Evolutionary conservation across 2,888 invertebrate species (phyloP), one percentile per base, ranked within the genome.

Genomic region (Carterocephalus palaemon): DNA sequence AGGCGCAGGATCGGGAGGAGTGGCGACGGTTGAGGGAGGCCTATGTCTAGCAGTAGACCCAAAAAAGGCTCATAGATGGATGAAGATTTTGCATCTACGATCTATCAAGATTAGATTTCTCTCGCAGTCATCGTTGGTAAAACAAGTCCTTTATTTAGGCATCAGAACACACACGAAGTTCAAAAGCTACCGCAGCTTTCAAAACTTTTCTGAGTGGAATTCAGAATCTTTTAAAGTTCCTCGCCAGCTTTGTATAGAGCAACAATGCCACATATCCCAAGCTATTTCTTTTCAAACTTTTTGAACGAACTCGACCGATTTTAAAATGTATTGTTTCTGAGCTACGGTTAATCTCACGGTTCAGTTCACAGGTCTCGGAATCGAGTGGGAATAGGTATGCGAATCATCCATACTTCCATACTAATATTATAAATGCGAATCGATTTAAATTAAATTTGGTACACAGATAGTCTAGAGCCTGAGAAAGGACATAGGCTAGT

Each of bases 131-230:
- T 8, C 2, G 8, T 12, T 6, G 23, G 29, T 43, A 7, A 29
- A 31, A 36, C 36, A 10, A 29, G 4, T 17, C 4, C 16, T 16
- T 20, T 22, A 29, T 36, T 36, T 43, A 43, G 42, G 34, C 36
- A 29, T 22, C 43, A 36, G 17, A 43, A 43, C 36, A 37, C 36
- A 42, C 26, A 36, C 31, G 23, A 31, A 43, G 36, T 43, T 43
- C 43, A 43, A 15, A 37, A 43, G 43, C 43, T 36, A 43, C 36
- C 43, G 36, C 45, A 37, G 24, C 45, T 37, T 31, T 37, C 31
- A 23, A 37, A 45, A 45, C 36, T 37, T 45, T 45, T 37, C 45
- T 37, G 45, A 45, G 45, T 45, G 45, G 31, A 45, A 45, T 45
- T 32, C 45, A 24, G 45, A 45, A 45, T 45, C 45, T 45, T 45